Evolutionary conservation across 2,888 invertebrate genomes (phyloP), one percentile per base, ranked within the genome.

Genomic region (Eupithecia tripunctaria): DNA sequence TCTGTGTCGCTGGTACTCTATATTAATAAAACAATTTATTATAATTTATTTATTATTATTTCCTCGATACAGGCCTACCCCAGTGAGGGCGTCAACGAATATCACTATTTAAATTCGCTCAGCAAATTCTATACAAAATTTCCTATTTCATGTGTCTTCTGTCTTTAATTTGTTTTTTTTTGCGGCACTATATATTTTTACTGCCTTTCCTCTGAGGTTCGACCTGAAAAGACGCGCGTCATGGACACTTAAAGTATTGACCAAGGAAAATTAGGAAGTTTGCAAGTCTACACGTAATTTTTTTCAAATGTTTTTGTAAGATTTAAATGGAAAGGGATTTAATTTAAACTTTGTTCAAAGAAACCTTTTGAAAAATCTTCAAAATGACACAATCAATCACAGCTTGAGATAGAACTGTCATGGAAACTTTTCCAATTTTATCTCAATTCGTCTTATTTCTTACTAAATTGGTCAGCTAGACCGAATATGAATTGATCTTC

Each of bases 381-480:
- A 32, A 76, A 70, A 70, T 47, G 51, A 60, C 74, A 66, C 59
- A 73, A 79, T 78, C 73, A 75, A 78, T 79, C 78, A 79, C 78
- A 27, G 67, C 68, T 15, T 67, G 67, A 71, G 71, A 77, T 75
- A 71, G 68, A 72, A 71, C 73, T 79, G 78, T 75, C 79, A 71
- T 41, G 66, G 59, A 77, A 78, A 78, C 75, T 78, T 79, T 79
- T 78, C 75, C 78, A 77, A 79, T 77, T 68, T 74, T 68, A 68
- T 69, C 36, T 70, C 75, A 56, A 68, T 47, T 29, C 74, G 43
- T 67, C 51, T 63, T 60, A 36, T 71, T 65, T 65, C 56, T 68
- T 43, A 36, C 43, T 18, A 27, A 62, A 68, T 62, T 62, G 41
- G 71, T 56, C 66, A 71, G 18, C 59, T 62, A 27, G 29, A 18